phyloP scores from a whole-genome alignment of 2,113 vertebrate genomes.

The Oreochromis niloticus region DNA sequence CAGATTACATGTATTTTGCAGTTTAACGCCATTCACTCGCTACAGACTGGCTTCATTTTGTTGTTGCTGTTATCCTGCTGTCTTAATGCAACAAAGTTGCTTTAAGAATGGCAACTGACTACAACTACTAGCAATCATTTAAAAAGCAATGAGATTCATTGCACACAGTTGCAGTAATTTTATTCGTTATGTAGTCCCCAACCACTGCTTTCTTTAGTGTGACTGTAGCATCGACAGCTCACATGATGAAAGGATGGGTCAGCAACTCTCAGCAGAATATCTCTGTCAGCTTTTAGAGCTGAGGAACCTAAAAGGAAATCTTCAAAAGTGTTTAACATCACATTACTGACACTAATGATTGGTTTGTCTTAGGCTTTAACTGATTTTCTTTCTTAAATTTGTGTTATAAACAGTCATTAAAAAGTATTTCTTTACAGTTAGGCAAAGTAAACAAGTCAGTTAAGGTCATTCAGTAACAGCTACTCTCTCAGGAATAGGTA shows the following conservation, averaged over 20 bases:
- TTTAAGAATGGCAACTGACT: neutral
- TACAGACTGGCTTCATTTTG: neutral
- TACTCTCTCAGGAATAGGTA: neutral
- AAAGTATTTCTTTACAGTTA: neutral
- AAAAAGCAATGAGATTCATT: neutral
- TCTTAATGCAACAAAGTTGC: neutral
- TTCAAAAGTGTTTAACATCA: neutral
- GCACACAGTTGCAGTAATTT: neutral
- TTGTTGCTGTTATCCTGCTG: neutral
- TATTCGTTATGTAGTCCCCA: neutral
- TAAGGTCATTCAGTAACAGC: neutral
- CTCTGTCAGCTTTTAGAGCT: neutral
- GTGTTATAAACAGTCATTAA: neutral
- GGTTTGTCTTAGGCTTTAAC: neutral
- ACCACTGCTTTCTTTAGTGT: neutral
- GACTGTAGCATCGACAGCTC: neutral
- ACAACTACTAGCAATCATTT: neutral
- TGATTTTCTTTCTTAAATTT: neutral
- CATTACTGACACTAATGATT: neutral
- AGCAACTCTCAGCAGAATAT: neutral
- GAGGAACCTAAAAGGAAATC: neutral
- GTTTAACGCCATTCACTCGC: fast-evolving
- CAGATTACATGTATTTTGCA: neutral
- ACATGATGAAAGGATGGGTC: fast-evolving
- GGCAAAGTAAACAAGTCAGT: neutral